phyloP scores from a whole-genome alignment of 1,140 invertebrate genomes.

The Lucilia cuprina region DNA sequence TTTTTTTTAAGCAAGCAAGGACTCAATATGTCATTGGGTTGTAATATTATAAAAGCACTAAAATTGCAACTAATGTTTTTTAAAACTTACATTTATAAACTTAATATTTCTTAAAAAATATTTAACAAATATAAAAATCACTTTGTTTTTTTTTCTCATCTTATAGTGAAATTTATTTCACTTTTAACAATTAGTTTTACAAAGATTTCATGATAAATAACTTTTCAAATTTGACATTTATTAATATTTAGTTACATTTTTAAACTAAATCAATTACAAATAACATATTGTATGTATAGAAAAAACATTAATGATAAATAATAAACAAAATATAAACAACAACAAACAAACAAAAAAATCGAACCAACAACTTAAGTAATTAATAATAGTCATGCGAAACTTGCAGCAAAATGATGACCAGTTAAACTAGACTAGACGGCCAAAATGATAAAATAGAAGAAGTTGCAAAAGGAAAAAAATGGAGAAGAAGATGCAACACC shows the following conservation, averaged over 20 bases:
- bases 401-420: background rate
- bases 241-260: background rate
- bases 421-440: background rate
- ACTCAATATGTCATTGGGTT: too few relatives aligned
- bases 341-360: background rate
- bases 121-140: too few relatives aligned
- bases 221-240: background rate
- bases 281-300: background rate
- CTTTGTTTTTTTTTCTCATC: too few relatives aligned
- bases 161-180: too few relatives aligned
- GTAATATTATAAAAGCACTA: too few relatives aligned
- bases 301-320: background rate
- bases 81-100: too few relatives aligned
- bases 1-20: too few relatives aligned
- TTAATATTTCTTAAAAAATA: too few relatives aligned
- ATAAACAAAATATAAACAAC: background rate
- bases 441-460: background rate
- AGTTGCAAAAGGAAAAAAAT: too few relatives aligned
- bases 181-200: too few relatives aligned
- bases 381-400: background rate
- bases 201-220: background rate
- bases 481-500: background rate
- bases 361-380: background rate
- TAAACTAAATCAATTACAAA: background rate
- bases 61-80: too few relatives aligned